These are phyloP conservation scores for Gallinago media DNA, from an alignment of 2,113 vertebrate genomes.

Conservation along the genomic window DNA sequence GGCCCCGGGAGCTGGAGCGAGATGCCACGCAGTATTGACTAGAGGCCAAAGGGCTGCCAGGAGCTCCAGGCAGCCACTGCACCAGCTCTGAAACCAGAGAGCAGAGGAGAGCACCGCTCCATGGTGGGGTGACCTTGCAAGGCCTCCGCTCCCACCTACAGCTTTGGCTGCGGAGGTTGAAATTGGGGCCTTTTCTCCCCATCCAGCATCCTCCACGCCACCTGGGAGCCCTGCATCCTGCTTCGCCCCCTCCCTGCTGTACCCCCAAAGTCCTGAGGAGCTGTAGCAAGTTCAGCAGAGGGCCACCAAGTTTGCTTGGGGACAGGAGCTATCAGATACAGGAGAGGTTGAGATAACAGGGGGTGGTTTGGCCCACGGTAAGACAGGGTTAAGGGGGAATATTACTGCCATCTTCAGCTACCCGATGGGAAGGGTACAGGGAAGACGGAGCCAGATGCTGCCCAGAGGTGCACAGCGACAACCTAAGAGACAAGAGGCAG, in stretches of 20 bases:
- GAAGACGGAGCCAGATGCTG: not conserved
- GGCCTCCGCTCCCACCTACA: not conserved
- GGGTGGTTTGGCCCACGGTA: not conserved
- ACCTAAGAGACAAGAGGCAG: not conserved
- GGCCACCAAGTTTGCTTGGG: rapidly evolving
- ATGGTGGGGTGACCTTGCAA: not conserved
- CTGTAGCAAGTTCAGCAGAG: not conserved
- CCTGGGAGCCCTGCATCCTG: not conserved
- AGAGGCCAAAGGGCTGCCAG: not conserved
- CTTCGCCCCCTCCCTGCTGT: not conserved
- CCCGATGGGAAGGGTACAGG: not conserved
- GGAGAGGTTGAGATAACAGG: not conserved
- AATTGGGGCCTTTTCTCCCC: not conserved
- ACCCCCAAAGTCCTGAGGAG: not conserved
- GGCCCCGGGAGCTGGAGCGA: not conserved
- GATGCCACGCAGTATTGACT: not conserved
- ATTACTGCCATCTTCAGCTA: not conserved
- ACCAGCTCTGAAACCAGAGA: not conserved
- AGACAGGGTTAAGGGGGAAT: not conserved
- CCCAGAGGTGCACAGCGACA: not conserved
- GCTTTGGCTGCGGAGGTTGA: not conserved
- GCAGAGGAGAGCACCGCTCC: not conserved
- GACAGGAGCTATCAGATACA: not conserved
- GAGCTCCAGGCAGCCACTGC: not conserved
- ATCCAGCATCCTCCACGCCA: not conserved